Percentiles rank a stretch among this genome's conserved stretches.
Conservation (phyloP, 2,113 vertebrate genomes). For the Sorex fumeus region DNA sequence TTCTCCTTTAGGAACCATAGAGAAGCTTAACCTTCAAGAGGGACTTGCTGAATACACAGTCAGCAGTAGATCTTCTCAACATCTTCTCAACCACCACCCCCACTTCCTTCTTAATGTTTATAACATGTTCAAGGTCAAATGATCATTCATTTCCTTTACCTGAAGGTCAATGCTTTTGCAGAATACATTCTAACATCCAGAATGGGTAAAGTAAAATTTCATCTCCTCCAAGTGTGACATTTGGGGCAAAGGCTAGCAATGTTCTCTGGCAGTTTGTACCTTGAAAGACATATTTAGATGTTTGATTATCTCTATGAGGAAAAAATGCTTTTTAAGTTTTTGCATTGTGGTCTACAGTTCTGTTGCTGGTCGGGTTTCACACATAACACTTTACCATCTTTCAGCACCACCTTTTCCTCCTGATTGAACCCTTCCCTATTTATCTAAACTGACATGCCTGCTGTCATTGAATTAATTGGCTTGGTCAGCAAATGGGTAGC, state of each 20-base stretch:
- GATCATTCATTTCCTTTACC: neutral
- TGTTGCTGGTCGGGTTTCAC: too few relatives aligned
- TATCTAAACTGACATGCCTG: slow-evolving; percentile 24
- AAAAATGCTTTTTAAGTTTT: too few relatives aligned
- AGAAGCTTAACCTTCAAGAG: neutral
- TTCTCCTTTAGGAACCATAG: slow-evolving; percentile 17
- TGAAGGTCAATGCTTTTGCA: neutral
- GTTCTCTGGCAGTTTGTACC: slow-evolving; percentile 12
- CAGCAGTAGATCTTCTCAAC: neutral
- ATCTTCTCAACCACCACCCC: neutral
- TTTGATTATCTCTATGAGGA: slow-evolving; percentile 52
- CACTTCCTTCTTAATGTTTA: neutral
- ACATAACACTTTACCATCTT: too few relatives aligned
- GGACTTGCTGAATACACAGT: neutral
- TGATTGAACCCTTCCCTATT: neutral
- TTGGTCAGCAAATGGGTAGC: slow-evolving; percentile 64
- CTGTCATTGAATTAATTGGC: slow-evolving; percentile 55
- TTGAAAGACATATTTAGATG: slow-evolving; percentile 60
- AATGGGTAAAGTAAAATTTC: neutral
- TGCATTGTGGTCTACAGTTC: too few relatives aligned
- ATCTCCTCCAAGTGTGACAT: neutral
- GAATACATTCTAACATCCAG: slow-evolving; percentile 16
- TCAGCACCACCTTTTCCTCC: too few relatives aligned
- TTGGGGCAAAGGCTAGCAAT: neutral
- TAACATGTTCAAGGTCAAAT: neutral